phyloP scores from a whole-genome alignment of 1,140 invertebrate genomes.

The Leptopilina boulardi region DNA sequence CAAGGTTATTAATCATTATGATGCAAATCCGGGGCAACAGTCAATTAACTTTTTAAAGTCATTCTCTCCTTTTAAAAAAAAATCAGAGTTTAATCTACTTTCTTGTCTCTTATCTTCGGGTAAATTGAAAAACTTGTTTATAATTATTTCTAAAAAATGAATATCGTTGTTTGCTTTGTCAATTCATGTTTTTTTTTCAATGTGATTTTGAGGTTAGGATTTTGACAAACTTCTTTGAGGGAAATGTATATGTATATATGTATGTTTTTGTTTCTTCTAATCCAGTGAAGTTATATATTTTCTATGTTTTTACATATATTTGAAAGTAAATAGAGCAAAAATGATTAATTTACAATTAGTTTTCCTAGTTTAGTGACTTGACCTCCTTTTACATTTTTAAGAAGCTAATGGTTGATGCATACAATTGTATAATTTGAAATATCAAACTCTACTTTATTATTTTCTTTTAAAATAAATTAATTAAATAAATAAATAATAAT shows the following conservation, averaged over 20 bases:
- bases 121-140: neutral
- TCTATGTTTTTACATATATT: neutral
- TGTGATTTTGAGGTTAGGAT: neutral
- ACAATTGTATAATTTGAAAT: too few relatives aligned
- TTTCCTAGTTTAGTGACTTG: neutral
- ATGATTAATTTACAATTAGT: neutral
- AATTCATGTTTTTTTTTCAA: neutral
- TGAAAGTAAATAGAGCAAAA: neutral
- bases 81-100: neutral
- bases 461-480: too few relatives aligned
- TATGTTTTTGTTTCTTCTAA: neutral
- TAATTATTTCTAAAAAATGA: neutral
- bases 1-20: conserved; percentile 26
- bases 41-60: neutral
- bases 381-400: neutral
- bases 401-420: too few relatives aligned
- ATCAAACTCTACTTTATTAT: too few relatives aligned
- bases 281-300: too few relatives aligned
- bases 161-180: neutral
- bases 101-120: too few relatives aligned
- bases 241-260: neutral
- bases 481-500: too few relatives aligned
- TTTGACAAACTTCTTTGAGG: neutral
- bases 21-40: conserved; percentile 6
- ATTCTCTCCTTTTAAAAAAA: neutral